These are phyloP conservation scores for Coilia nasus DNA, from an alignment of 2,797 vertebrate genomes.

Conservation along the genomic window DNA sequence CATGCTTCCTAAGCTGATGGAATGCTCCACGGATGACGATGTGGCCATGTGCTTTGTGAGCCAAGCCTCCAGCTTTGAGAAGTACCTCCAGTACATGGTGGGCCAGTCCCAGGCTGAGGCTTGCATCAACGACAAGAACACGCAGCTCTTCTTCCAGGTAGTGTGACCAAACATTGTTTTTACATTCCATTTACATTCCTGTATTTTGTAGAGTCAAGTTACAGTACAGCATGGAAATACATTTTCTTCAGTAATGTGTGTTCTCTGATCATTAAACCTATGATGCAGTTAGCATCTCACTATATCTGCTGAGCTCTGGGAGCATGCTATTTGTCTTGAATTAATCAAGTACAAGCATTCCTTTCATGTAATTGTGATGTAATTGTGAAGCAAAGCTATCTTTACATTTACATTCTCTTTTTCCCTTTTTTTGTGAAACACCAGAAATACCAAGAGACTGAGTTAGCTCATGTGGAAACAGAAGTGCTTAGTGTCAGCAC, in stretches of 20 bases:
- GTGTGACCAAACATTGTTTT: background rate
- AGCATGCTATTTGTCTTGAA: background rate
- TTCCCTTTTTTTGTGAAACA: constrained; percentile 27
- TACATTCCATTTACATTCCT: background rate
- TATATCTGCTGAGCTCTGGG: background rate
- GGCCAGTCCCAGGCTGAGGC: constrained; percentile 90
- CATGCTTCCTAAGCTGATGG: constrained; percentile 78
- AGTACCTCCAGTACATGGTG: constrained; percentile 89
- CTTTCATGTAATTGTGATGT: background rate
- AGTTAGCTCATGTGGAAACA: constrained; percentile 65
- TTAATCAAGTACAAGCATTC: background rate
- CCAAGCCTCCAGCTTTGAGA: constrained; percentile 82
- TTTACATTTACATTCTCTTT: background rate
- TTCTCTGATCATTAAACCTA: background rate
- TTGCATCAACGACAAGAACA: constrained; percentile 79
- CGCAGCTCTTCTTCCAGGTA: constrained; percentile 91
- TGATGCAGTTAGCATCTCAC: too few relatives aligned
- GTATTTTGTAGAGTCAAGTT: background rate
- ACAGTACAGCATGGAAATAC: background rate
- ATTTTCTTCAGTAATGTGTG: background rate
- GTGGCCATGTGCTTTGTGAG: constrained; percentile 90
- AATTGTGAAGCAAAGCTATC: background rate
- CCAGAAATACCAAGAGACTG: constrained; percentile 79
- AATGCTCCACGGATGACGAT: constrained; percentile 88
- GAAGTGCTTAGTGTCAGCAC: constrained; percentile 80